Percentiles rank a stretch among this genome's conserved stretches.
Evolutionary conservation across 2,888 invertebrate genomes (phyloP).

Genomic region (Euproctis similis): DNA sequence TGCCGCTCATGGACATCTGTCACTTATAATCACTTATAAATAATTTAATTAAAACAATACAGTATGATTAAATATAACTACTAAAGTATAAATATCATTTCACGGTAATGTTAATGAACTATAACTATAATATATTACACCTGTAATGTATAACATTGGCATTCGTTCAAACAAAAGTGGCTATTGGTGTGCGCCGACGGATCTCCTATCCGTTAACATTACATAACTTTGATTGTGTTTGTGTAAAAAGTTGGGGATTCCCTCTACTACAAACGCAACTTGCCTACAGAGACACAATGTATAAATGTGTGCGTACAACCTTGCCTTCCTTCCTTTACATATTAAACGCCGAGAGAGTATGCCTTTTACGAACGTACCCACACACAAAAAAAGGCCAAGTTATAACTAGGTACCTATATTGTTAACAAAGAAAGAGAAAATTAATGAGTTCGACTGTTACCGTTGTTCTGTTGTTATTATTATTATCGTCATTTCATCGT

Average conservation of each 20-base stretch:
- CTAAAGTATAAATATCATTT: conserved; percentile 55
- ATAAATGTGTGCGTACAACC: conserved; percentile 67
- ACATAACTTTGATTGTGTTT: conserved; percentile 77
- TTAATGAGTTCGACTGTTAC: conserved; percentile 71
- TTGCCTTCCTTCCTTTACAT: conserved; percentile 76
- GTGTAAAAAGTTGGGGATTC: conserved; percentile 76
- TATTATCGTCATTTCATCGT: conserved; percentile 56
- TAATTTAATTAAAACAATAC: too few species aligned
- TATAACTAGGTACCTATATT: conserved; percentile 68
- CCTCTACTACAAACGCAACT: conserved; percentile 70
- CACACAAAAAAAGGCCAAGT: conserved; percentile 66
- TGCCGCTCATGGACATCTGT: too few species aligned
- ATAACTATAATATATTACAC: conserved; percentile 64
- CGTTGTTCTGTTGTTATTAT: conserved; percentile 74
- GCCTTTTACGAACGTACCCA: conserved; percentile 72
- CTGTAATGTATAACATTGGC: conserved; percentile 69
- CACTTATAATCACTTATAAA: too few species aligned
- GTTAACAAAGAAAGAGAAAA: conserved; percentile 67
- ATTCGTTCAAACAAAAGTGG: conserved; percentile 67
- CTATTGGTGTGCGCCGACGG: conserved; percentile 56
- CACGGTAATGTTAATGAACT: conserved; percentile 66
- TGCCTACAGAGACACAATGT: conserved; percentile 47
- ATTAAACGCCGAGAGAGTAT: conserved; percentile 73
- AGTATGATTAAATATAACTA: too few species aligned
- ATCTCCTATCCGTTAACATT: conserved; percentile 72